Conservation (phyloP, 37 sponge, comb jelly and placozoan genomes). For the Ephydatia muelleri region DNA sequence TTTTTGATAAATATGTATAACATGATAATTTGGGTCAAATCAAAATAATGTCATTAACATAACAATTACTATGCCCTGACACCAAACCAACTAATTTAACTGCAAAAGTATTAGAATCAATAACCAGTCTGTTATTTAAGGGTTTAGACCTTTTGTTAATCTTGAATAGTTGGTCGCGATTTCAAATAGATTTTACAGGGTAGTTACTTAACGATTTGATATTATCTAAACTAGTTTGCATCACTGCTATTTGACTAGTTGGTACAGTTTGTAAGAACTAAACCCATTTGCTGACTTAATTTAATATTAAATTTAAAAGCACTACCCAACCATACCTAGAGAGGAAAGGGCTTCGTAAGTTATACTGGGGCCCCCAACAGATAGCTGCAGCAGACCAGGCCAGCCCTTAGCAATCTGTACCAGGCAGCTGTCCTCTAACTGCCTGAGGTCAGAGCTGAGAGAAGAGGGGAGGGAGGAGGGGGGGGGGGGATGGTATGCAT, state of each 20-base stretch:
- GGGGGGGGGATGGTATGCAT: neutral
- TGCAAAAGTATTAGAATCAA: too few species aligned
- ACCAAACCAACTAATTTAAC: too few species aligned
- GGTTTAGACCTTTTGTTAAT: neutral
- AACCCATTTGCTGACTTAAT: neutral
- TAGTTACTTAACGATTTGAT: neutral
- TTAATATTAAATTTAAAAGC: too few species aligned
- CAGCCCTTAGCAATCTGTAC: constrained; percentile 26
- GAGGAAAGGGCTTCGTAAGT: constrained; percentile 24
- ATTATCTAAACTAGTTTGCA: neutral
- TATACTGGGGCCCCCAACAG: constrained; percentile 38
- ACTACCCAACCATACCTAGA: constrained; percentile 50
- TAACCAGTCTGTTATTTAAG: too few species aligned
- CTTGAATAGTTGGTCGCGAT: neutral
- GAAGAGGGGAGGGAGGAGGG: neutral
- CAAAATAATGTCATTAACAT: too few species aligned
- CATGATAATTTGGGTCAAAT: too few species aligned
- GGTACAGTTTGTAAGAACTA: neutral
- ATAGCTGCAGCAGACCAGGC: constrained; percentile 24
- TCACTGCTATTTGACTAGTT: too few species aligned
- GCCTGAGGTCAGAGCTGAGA: neutral
- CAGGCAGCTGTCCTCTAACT: constrained; percentile 49
- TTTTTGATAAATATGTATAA: too few species aligned
- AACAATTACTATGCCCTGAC: too few species aligned
- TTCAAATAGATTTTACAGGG: neutral